phyloP scores from a whole-genome alignment of 2,888 invertebrate species.

The Acrocera orbiculus region DNA sequence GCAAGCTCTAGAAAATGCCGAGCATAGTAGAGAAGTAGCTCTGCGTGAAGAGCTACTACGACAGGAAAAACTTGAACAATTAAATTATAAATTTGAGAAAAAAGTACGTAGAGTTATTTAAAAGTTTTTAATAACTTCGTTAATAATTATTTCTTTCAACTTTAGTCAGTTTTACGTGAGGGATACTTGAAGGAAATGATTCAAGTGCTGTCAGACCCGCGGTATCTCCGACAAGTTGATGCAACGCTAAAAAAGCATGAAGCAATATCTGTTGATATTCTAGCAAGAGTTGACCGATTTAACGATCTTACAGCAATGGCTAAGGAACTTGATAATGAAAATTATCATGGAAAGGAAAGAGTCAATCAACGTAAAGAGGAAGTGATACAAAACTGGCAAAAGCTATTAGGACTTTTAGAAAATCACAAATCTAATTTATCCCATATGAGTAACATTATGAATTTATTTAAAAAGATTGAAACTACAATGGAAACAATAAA shows the following conservation, averaged over 20 bases:
- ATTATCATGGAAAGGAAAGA: slow-evolving; percentile 75
- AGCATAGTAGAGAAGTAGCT: slow-evolving; percentile 85
- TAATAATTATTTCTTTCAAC: slow-evolving; percentile 9
- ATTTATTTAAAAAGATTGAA: slow-evolving; percentile 78
- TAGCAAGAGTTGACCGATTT: slow-evolving; percentile 85
- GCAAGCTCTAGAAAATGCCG: slow-evolving; percentile 81
- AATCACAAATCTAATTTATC: slow-evolving; percentile 60
- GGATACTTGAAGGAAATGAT: slow-evolving; percentile 97
- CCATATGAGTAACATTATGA: slow-evolving; percentile 70
- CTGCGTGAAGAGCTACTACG: slow-evolving; percentile 75
- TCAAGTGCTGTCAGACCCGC: slow-evolving; percentile 78
- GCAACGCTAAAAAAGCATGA: slow-evolving; percentile 97
- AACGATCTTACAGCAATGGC: slow-evolving; percentile 88
- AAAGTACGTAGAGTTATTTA: slow-evolving; percentile 39
- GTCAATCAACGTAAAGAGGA: slow-evolving; percentile 44
- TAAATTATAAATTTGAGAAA: slow-evolving; percentile 89
- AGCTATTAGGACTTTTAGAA: slow-evolving; percentile 68
- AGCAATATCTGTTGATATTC: slow-evolving; percentile 91
- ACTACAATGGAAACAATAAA: slow-evolving; percentile 67
- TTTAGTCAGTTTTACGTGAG: slow-evolving; percentile 70
- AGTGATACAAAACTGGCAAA: slow-evolving; percentile 73
- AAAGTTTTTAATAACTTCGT: not conserved
- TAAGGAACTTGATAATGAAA: slow-evolving; percentile 74
- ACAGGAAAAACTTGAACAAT: slow-evolving; percentile 83
- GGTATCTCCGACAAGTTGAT: slow-evolving; percentile 85